Evolutionary conservation across 2,797 vertebrate species (phyloP), one percentile per base, ranked within the genome.

Genomic region (Ctenochaetus hawaiiensis): DNA sequence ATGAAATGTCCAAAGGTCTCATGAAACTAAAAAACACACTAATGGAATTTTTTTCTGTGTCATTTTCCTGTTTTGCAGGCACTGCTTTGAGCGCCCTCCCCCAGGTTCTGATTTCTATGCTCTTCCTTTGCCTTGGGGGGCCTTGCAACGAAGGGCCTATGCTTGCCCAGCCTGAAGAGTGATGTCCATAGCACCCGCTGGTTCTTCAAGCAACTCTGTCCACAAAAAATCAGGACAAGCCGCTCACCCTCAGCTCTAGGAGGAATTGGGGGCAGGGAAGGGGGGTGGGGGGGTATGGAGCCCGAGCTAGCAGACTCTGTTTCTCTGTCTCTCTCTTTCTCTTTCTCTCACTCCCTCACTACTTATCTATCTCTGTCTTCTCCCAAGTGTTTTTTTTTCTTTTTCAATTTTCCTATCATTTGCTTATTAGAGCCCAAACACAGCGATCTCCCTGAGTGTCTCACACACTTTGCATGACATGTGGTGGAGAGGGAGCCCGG

Each of bases 171-270:
- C 94, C 93, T 93, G 95, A 95, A 95, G 94, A 96, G 94, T 95
- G 94, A 95, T 93, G 94, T 95, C 94, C 95, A 96, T 95, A 95
- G 93, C 94, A 94, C 94, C 95, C 95, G 94, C 93, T 94, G 94
- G 94, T 95, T 95, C 95, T 96, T 95, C 95, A 96, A 95, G 95
- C 94, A 95, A 95, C 95, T 95, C 93, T 95, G 94, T 96, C 95
- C 95, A 95, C 94, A 87, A 91, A 95, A 92, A 93, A 94, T 87
- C 94, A 94, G 95, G 95, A 95, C 95, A 95, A 94, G 93, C 93
- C 93, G 86, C 94, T 95, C 93, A 95, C 94, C 94, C 94, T 94
- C 94, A 95, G 94, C 94, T 95, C 94, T 91, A 88, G 82, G 93
- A 94, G 91, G 94, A 94, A 93, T 81, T 82, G 87, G 91, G 93